Evolutionary conservation across 2,888 invertebrate genomes (phyloP), one percentile per base, ranked within the genome.

Genomic region (Catocala nupta): DNA sequence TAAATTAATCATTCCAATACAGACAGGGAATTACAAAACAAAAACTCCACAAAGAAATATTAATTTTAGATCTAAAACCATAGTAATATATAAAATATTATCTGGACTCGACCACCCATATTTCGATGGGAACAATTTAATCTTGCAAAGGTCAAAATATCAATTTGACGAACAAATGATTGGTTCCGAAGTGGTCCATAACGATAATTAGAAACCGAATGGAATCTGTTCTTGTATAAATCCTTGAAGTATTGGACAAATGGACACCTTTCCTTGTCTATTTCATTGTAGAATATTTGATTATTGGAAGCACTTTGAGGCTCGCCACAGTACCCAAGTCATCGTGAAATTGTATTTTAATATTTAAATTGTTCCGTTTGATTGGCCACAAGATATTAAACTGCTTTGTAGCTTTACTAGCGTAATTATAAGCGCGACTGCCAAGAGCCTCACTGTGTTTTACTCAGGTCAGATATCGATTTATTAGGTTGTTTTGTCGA

Each of bases 141-240:
- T 44, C 48, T 49, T 50, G 16, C 36, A 50, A 60, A 50, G 51
- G 44, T 51, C 55, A 55, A 45, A 54, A 60, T 60, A 55, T 50
- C 49, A 59, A 54, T 59, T 49, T 16, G 42, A 12, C 11, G 44
- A 54, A 43, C 59, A 63, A 54, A 50, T n/a, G 43, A 48, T 48
- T 48, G 43, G n/a, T 43, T 13, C 42, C 25, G 36, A 51, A 51
- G 51, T 36, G 51, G 12, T 51, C 12, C 36, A 39, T 13, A 13
- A 51, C 12, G 36, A 51, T 51, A 56, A 43, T 49, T 56, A 43
- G 25, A 42, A 39, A 25, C 43, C 36, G 34, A 57, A 50, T 57
- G 50, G 43, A 43, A 50, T 50, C 34, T 34, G 11, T 12, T 50
- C 25, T 43, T 51, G 36, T 5, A 7, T 5, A 7, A 16, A 48